These are phyloP conservation scores for Seriola aureovittata DNA, from an alignment of 2,113 vertebrate genomes.

Conservation along the genomic window DNA sequence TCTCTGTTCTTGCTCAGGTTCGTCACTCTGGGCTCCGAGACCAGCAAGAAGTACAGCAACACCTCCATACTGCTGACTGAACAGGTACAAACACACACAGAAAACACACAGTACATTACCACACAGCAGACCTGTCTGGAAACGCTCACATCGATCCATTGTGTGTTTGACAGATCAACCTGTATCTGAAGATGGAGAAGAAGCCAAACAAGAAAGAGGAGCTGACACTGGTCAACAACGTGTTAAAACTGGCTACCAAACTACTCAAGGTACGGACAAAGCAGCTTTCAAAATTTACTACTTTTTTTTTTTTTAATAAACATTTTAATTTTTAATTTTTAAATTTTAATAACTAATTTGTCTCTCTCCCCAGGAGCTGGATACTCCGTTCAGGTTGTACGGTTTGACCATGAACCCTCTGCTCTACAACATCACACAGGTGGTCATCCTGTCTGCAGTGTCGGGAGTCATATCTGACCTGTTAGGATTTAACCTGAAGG, in stretches of 20 bases:
- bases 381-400: conserved; percentile 95
- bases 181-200: conserved; percentile 99
- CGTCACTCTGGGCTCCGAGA: conserved; percentile 97
- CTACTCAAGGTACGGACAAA: conserved; percentile 90
- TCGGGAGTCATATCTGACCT: conserved; percentile 99
- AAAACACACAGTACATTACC: neutral
- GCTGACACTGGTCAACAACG: conserved; percentile 97
- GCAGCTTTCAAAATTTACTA: neutral
- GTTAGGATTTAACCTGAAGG: conserved; percentile 98
- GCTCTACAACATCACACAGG: conserved; percentile 99
- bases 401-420: conserved; percentile 98
- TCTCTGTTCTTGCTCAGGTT: conserved; percentile 98
- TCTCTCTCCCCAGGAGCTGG: conserved; percentile 88
- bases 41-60: conserved; percentile 99
- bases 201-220: conserved; percentile 99
- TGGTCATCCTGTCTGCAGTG: conserved; percentile 98
- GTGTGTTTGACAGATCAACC: conserved; percentile 90
- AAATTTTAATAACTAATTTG: neutral
- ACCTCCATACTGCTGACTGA: conserved; percentile 99
- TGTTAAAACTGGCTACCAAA: conserved; percentile 98
- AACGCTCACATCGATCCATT: neutral
- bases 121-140: neutral
- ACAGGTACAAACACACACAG: conserved; percentile 84
- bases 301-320: too few species aligned
- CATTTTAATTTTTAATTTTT: neutral